Evolutionary conservation across 92 coral and sea anemone genomes (phyloP), one percentile per base, ranked within the genome.

Genomic region (Heteractis magnifica): DNA sequence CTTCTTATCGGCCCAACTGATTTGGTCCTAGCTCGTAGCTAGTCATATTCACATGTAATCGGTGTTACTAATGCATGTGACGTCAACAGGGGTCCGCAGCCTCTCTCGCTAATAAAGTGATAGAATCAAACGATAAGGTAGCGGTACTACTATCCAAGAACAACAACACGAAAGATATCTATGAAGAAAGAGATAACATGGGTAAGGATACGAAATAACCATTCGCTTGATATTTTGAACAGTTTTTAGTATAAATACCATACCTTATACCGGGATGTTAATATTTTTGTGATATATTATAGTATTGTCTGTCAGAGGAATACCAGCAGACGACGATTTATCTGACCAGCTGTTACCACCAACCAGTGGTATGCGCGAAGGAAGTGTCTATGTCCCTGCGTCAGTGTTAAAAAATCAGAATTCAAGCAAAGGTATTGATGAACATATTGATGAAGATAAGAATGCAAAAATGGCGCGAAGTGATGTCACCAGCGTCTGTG

Each of bases 241-340:
- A 0, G 44, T 34, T 34, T 34, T 34, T 34, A 0, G 44, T 19
- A 19, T 70, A 70, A 41, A 72, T 12, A 34, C 51, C 20, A 26
- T 6, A 72, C 14, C 4, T 5, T 34, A 72, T 19, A 6, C 20
- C 20, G 26, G 18, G 23, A 18, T 49, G 1, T 44, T 1, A 4
- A 23, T 26, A 10, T 41, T 41, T 72, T 68, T 14, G 18, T 15
- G 13, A 1, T 50, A 11, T 79, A 9, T 18, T n/a, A 18, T 4
- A 90, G 93, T 88, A n/a, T 79, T 90, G 83, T 76, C 91, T 77
- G 93, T 84, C 75, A 84, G 71, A 81, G 87, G 83, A 52, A 77
- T 72, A 87, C 83, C 62, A 13, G 70, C n/a, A 0, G 86, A 80
- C 65, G 34, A n/a, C 79, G 49, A 52, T 72, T 51, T 76, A 50